A percentile compares a stretch with the other conserved stretches of the same genome.
phyloP scores from a whole-genome alignment of 2,888 invertebrate species.

The Cetonia aurata region DNA sequence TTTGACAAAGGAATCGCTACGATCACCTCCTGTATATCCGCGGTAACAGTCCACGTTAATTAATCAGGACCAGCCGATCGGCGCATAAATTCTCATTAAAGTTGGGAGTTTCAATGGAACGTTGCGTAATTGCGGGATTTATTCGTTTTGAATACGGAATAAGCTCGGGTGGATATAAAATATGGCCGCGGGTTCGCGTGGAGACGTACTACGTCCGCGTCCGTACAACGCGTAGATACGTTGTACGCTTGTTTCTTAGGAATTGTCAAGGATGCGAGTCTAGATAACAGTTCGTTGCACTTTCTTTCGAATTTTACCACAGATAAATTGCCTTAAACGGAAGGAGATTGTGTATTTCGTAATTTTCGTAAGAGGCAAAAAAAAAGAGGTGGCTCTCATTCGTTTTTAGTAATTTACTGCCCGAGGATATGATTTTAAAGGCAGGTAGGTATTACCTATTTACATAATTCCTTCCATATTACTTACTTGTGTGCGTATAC shows the following conservation, averaged over 20 bases:
- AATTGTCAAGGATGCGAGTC: slow-evolving; percentile 31
- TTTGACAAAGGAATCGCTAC: slow-evolving; percentile 27
- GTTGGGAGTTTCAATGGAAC: slow-evolving; percentile 40
- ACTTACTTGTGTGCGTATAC: too few relatives aligned
- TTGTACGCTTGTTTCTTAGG: slow-evolving; percentile 26
- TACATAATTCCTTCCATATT: neutral
- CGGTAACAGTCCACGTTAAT: slow-evolving; percentile 24
- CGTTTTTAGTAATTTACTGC: slow-evolving; percentile 2
- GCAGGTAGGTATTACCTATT: slow-evolving; percentile 1
- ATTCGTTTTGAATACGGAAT: slow-evolving; percentile 40
- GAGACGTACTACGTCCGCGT: too few relatives aligned
- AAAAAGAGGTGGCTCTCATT: neutral
- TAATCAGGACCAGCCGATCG: slow-evolving; percentile 31
- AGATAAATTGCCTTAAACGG: neutral
- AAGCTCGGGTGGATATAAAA: slow-evolving; percentile 32
- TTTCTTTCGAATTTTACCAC: slow-evolving; percentile 15
- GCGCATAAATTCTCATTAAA: slow-evolving; percentile 35
- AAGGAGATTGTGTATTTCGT: neutral
- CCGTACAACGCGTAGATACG: too few relatives aligned
- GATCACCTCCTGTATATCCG: slow-evolving; percentile 22
- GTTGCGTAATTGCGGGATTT: slow-evolving; percentile 39
- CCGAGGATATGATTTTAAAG: slow-evolving; percentile 2
- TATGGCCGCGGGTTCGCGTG: slow-evolving; percentile 19
- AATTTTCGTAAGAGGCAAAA: too few relatives aligned
- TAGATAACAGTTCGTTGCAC: slow-evolving; percentile 25